Evolutionary conservation across 2,113 vertebrate genomes (phyloP).

Genomic region (Gymnorhina tibicen): DNA sequence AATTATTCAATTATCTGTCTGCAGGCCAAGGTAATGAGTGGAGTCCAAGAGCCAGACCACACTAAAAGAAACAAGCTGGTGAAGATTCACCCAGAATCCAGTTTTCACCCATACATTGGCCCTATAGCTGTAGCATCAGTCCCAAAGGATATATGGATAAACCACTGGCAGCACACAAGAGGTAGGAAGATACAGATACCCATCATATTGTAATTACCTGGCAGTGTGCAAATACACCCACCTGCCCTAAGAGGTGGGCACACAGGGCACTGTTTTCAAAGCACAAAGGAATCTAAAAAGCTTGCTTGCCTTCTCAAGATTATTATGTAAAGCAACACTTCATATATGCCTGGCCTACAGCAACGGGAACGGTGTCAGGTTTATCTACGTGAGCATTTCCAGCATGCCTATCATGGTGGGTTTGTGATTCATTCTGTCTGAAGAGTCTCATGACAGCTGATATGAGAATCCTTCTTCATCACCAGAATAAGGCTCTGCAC

Average conservation of each 20-base stretch:
- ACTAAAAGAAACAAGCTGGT: not conserved
- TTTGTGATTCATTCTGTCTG: not conserved
- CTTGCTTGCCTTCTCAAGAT: not conserved
- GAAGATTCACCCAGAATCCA: not conserved
- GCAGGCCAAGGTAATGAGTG: not conserved
- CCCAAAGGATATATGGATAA: not conserved
- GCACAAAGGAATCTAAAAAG: not conserved
- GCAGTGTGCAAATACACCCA: not conserved
- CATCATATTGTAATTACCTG: not conserved
- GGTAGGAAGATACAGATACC: not conserved
- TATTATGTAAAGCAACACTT: not conserved
- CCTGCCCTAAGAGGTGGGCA: not conserved
- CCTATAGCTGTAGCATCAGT: not conserved
- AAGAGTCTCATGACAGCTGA: not conserved
- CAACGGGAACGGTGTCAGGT: not conserved
- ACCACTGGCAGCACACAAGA: not conserved
- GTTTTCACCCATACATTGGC: not conserved
- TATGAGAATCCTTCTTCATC: not conserved
- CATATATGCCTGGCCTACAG: not conserved
- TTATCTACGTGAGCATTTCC: not conserved
- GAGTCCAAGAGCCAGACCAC: not conserved
- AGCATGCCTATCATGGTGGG: not conserved
- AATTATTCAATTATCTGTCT: not conserved
- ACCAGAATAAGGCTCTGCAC: not conserved
- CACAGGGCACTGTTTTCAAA: not conserved